These are phyloP conservation scores for Acheta domesticus DNA, from an alignment of 2,888 invertebrate species.

Conservation along the genomic window DNA sequence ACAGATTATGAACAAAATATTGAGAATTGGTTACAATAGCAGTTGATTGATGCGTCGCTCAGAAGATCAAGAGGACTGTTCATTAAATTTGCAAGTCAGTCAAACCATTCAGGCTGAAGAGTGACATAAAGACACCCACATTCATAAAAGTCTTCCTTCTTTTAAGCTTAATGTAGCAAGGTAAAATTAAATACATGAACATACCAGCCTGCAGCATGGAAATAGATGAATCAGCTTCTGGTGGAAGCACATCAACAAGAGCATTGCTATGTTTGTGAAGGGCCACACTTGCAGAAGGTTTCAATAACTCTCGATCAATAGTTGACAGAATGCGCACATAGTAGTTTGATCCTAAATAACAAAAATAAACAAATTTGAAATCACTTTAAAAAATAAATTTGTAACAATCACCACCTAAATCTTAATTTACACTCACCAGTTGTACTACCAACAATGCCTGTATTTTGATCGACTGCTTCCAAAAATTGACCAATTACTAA, in stretches of 20 bases:
- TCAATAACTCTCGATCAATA: slow-evolving; percentile 93
- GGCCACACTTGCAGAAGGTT: slow-evolving; percentile 97
- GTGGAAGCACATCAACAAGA: slow-evolving; percentile 97
- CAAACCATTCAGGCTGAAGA: too few relatives aligned
- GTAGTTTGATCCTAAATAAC: slow-evolving; percentile 85
- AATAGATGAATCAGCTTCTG: slow-evolving; percentile 98
- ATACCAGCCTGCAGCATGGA: slow-evolving; percentile 93
- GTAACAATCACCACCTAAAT: not conserved
- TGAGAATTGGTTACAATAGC: too few relatives aligned
- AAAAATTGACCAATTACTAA: slow-evolving; percentile 98
- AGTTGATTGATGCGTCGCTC: too few relatives aligned
- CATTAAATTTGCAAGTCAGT: too few relatives aligned
- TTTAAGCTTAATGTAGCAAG: too few relatives aligned
- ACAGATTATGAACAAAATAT: too few relatives aligned
- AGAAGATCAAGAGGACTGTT: too few relatives aligned
- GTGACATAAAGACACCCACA: too few relatives aligned
- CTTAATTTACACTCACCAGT: slow-evolving; percentile 55
- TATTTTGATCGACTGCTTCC: slow-evolving; percentile 98
- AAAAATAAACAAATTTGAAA: not conserved
- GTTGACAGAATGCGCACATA: slow-evolving; percentile 98
- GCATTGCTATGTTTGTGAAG: slow-evolving; percentile 99
- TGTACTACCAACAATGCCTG: slow-evolving; percentile 98
- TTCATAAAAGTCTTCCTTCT: too few relatives aligned
- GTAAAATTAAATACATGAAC: slow-evolving; percentile 26
- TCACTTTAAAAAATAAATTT: not conserved